phyloP scores from a whole-genome alignment of 2,888 invertebrate genomes.

The Asteroscopus sphinx region DNA sequence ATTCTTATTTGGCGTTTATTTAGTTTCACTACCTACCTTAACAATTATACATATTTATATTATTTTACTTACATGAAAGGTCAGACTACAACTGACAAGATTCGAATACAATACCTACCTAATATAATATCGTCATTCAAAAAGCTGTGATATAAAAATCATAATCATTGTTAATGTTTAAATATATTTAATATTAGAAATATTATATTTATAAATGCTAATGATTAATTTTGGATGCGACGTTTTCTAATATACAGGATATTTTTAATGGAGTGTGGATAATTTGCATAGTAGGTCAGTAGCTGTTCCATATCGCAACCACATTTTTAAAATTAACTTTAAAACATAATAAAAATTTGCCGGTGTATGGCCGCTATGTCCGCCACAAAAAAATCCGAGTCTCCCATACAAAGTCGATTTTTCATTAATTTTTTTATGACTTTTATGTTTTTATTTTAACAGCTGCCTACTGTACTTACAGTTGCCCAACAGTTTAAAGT shows the following conservation, averaged over 20 bases:
- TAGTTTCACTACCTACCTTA: not conserved
- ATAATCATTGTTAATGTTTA: slow-evolving; percentile 58
- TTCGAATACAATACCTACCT: slow-evolving; percentile 10
- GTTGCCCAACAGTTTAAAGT: too few relatives aligned
- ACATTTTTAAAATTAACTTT: too few relatives aligned
- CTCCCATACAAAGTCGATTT: too few relatives aligned
- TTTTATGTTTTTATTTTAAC: too few relatives aligned
- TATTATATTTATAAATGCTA: slow-evolving; percentile 12
- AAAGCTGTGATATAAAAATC: slow-evolving; percentile 67
- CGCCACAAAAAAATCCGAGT: too few relatives aligned
- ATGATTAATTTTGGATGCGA: not conserved
- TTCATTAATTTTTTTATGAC: too few relatives aligned
- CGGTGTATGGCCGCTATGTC: too few relatives aligned
- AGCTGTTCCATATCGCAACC: too few relatives aligned
- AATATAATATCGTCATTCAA: slow-evolving; percentile 27
- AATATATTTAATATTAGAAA: slow-evolving; percentile 24
- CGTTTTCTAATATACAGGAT: slow-evolving; percentile 8
- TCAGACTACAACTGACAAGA: slow-evolving; percentile 6
- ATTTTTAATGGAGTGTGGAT: too few relatives aligned
- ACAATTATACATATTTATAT: not conserved
- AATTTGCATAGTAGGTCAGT: too few relatives aligned
- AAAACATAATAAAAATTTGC: too few relatives aligned
- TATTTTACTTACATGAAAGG: not conserved
- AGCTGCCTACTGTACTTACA: too few relatives aligned
- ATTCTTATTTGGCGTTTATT: not conserved